These are phyloP conservation scores for Megaceryle maxima DNA, from an alignment of 2,113 vertebrate species.

Conservation along the genomic window DNA sequence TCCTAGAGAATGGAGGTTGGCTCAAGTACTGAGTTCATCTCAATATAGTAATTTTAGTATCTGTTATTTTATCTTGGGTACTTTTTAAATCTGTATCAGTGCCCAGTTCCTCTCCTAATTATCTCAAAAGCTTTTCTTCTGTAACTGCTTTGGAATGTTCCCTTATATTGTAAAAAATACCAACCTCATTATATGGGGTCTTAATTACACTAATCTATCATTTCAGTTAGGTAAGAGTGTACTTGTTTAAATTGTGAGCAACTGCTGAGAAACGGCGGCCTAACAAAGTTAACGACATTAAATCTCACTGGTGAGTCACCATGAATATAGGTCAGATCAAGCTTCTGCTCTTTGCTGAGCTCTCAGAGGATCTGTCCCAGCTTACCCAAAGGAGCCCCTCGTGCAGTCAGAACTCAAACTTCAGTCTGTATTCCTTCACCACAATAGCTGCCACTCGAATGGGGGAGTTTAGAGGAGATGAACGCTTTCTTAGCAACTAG, in stretches of 20 bases:
- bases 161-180: neutral
- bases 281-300: neutral
- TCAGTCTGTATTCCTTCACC: neutral
- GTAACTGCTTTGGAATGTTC: conserved; percentile 28
- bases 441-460: neutral
- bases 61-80: conserved; percentile 33
- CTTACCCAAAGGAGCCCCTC: neutral
- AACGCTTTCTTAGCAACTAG: neutral
- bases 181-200: neutral
- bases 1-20: conserved; percentile 23
- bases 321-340: neutral
- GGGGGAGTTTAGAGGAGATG: neutral
- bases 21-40: neutral
- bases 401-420: neutral
- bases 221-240: neutral
- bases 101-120: conserved; percentile 36
- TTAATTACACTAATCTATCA: neutral
- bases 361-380: neutral
- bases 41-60: conserved; percentile 49
- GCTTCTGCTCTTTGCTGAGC: neutral
- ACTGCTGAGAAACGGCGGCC: neutral
- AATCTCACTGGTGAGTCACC: neutral
- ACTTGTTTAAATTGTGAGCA: neutral
- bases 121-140: conserved; percentile 21
- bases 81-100: neutral